Conservation (phyloP, 2,888 invertebrate genomes). For the Oxycera nigricornis region DNA sequence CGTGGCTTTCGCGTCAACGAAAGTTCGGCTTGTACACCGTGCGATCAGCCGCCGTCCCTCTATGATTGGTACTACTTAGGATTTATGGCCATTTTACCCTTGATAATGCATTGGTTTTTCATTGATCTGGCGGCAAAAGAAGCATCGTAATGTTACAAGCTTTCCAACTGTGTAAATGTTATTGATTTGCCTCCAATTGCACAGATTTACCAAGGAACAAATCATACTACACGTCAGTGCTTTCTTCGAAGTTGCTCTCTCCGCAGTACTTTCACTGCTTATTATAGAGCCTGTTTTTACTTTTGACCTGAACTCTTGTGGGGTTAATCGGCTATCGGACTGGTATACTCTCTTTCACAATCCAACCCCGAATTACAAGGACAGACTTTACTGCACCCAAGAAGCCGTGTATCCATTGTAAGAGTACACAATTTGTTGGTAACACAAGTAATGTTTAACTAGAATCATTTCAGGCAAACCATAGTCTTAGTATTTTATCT, state of each 20-base stretch:
- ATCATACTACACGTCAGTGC: constrained; percentile 82
- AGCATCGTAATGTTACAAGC: constrained; percentile 66
- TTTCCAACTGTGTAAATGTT: background rate
- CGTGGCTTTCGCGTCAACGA: constrained; percentile 80
- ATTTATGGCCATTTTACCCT: constrained; percentile 88
- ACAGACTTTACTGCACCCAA: constrained; percentile 91
- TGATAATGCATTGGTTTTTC: constrained; percentile 91
- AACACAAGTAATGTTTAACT: no score
- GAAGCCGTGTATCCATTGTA: constrained; percentile 98
- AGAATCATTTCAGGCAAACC: constrained; percentile 81
- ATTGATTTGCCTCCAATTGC: background rate
- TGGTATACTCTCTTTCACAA: constrained; percentile 97
- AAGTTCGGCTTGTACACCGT: constrained; percentile 76
- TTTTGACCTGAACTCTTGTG: constrained; percentile 79
- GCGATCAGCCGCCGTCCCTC: constrained; percentile 75
- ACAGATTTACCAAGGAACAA: constrained; percentile 76
- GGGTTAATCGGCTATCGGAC: constrained; percentile 82
- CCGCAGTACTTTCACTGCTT: constrained; percentile 79
- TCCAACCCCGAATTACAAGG: constrained; percentile 90
- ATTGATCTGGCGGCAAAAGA: constrained; percentile 83
- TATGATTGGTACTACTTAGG: constrained; percentile 97
- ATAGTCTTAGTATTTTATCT: constrained; percentile 91
- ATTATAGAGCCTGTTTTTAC: constrained; percentile 83
- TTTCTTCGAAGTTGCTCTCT: constrained; percentile 77
- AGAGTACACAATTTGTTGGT: no score